These are phyloP conservation scores for Sigmodon hispidus DNA, from an alignment of 2,113 vertebrate genomes.

Conservation along the genomic window DNA sequence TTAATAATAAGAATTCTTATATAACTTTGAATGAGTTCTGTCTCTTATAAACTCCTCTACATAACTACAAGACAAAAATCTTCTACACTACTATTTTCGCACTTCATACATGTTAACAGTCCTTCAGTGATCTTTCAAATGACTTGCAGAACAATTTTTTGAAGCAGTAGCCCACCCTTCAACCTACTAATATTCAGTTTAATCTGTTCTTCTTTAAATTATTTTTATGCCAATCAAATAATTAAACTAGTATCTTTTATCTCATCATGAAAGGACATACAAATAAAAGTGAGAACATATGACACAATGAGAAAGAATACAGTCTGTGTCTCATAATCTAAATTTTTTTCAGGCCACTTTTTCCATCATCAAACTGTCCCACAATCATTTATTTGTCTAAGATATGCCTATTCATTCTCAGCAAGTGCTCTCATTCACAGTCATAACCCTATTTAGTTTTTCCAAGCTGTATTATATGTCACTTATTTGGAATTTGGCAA, in stretches of 20 bases:
- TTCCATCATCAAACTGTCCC: neutral
- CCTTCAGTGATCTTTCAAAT: neutral
- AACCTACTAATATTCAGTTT: neutral
- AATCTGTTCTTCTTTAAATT: neutral
- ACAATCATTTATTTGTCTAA: neutral
- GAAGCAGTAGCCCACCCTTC: neutral
- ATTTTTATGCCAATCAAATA: neutral
- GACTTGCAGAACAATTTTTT: slow-evolving; percentile 20
- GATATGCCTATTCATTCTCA: neutral
- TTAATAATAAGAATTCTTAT: neutral
- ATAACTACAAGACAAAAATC: neutral
- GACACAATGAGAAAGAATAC: neutral
- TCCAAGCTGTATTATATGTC: neutral
- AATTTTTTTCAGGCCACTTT: neutral
- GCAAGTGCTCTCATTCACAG: neutral
- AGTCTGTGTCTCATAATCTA: neutral
- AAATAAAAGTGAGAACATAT: slow-evolving; percentile 4
- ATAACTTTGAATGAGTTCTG: neutral
- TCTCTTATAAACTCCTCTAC: neutral
- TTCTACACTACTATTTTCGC: neutral
- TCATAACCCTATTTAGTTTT: neutral
- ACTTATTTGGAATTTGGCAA: neutral
- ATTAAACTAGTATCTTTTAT: neutral
- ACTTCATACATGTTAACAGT: neutral
- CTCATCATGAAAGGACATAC: neutral